Conservation (phyloP, 2,113 vertebrate genomes). For the Chrysochloris asiatica region DNA sequence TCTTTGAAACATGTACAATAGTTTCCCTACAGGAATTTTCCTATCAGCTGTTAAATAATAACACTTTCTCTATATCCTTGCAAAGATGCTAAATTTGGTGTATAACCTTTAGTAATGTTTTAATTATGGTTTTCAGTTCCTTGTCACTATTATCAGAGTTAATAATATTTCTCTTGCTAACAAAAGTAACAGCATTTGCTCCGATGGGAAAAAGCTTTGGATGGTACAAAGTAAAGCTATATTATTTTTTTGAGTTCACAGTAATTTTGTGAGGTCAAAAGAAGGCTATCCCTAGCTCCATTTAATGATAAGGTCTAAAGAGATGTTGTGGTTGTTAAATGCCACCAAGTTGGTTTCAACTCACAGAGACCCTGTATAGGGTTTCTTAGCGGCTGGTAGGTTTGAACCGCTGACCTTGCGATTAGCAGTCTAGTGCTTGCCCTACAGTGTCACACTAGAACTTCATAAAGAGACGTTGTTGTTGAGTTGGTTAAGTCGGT, state of each 20-base stretch:
- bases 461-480: too few species aligned
- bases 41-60: neutral
- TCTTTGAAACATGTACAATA: neutral
- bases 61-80: neutral
- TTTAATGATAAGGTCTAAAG: neutral
- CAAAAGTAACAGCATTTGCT: neutral
- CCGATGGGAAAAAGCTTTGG: neutral
- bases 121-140: neutral
- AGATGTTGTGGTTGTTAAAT: too few species aligned
- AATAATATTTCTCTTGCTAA: neutral
- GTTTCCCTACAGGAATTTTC: neutral
- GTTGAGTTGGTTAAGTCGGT: too few species aligned
- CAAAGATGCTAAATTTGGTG: neutral
- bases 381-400: too few species aligned
- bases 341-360: too few species aligned
- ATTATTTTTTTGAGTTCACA: neutral
- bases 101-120: neutral
- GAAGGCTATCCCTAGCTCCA: neutral
- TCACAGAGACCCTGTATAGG: too few species aligned
- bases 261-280: neutral
- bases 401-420: too few species aligned
- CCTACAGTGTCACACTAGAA: too few species aligned
- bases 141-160: too few species aligned
- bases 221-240: neutral
- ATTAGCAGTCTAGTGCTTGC: too few species aligned